Conservation (phyloP, 2,797 vertebrate genomes). For the Epinephelus awoara region DNA sequence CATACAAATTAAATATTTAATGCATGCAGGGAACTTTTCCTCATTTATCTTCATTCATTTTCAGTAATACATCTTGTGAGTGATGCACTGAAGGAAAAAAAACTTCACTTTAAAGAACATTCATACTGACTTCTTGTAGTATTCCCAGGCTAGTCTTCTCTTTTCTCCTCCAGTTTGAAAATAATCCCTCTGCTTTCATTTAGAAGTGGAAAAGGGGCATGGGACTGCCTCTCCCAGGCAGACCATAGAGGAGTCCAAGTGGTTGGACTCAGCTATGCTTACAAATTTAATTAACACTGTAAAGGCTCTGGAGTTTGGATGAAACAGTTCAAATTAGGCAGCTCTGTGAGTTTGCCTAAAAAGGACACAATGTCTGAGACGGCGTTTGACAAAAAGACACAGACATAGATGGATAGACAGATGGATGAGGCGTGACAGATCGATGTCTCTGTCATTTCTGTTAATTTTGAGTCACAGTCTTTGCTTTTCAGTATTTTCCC, state of each 20-base stretch:
- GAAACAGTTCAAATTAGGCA: constrained; percentile 39
- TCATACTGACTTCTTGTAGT: constrained; percentile 22
- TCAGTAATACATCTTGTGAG: constrained; percentile 34
- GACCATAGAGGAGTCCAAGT: constrained; percentile 35
- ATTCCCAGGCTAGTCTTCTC: constrained; percentile 12
- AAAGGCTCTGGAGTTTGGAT: constrained; percentile 29
- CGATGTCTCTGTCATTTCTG: neutral
- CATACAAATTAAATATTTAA: constrained; percentile 54
- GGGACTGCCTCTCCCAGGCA: constrained; percentile 18
- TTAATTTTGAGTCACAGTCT: neutral
- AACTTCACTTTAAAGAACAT: neutral
- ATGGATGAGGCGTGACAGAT: neutral
- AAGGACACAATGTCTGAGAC: constrained; percentile 29
- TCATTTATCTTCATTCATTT: constrained; percentile 48
- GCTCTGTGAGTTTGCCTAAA: constrained; percentile 11
- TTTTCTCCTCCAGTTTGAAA: constrained; percentile 39
- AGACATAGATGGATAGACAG: neutral
- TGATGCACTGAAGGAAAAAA: constrained; percentile 22
- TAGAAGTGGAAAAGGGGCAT: constrained; percentile 21
- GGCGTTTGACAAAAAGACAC: constrained; percentile 12
- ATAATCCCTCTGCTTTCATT: constrained; percentile 30
- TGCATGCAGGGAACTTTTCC: constrained; percentile 20
- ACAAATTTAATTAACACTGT: constrained; percentile 56
- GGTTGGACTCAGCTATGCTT: constrained; percentile 30
- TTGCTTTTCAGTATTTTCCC: constrained; percentile 18